Base-by-base conservation (phyloP, 1,140 invertebrate genomes). In the Drosophila teissieri region DNA sequence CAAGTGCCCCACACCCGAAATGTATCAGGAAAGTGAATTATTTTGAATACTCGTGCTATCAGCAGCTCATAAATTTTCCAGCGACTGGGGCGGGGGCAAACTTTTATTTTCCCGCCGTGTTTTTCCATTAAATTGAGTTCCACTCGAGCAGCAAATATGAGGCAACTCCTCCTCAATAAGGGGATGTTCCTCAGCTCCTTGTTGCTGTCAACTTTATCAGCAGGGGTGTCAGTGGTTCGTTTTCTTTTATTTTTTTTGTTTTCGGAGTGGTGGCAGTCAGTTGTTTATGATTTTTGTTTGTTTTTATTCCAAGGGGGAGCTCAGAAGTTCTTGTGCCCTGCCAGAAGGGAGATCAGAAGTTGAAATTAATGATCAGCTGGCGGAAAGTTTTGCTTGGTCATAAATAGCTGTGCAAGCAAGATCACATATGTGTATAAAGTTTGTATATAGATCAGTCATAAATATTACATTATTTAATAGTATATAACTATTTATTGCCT, bases 101-200 rank as follows among this genome's bases (percentile, higher is more conserved):
- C 73, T 89, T 90, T 85, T 89, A 80, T 85, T 89, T 80, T 64
- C 45, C 37, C 46, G 34, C 69, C 78, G 86, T 85, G 84, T 85
- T 89, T 89, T 89, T 89, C 85, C 85, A 89, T 90, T 90, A 89
- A 89, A 89, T 90, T 89, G 80, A 85, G 65, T 85, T 81, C 85
- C 60, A 90, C 64, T 90, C 85, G 72, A 85, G 85, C 85, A 78
- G 78, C 70, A 89, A 89, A 90, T 90, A 79, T 89, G 77, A 31
- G 37, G 34, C 58, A 40, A 68, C 54, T 54, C 63, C 40, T 58
- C 75, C 19, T 19, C 19, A 7, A 73, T 22, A 39, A 42, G 54
- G 53, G 65, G 58, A 73, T 78, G 75, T 49, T 63, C 27, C 42
- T 45, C n/a, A 19, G 8, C 10, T 45, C 42, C 42, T 15, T 45